phyloP scores from a whole-genome alignment of 2,888 invertebrate genomes.

The Auanema freiburgensis region DNA sequence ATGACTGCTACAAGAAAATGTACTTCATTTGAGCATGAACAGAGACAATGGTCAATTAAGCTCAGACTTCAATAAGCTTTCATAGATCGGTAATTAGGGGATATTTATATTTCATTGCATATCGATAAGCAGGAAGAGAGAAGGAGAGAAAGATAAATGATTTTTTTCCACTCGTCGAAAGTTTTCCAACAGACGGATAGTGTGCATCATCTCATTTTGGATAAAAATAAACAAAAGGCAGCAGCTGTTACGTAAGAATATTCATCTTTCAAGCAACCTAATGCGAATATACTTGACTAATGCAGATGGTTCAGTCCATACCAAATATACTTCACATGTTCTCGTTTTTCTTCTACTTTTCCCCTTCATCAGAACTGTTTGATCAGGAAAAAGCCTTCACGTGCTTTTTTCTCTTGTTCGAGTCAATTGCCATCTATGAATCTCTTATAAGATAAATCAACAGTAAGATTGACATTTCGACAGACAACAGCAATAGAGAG shows the following conservation, averaged over 20 bases:
- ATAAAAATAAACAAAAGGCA: background rate
- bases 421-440: no score
- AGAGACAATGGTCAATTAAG: background rate
- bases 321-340: no score
- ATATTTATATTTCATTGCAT: background rate
- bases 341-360: no score
- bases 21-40: background rate
- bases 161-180: background rate
- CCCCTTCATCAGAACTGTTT: no score
- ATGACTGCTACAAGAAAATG: background rate
- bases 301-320: no score
- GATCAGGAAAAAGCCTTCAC: no score
- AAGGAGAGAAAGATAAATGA: slow-evolving; percentile 4
- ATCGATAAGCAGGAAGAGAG: slow-evolving; percentile 2
- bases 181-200: slow-evolving; percentile 7
- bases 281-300: no score
- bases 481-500: no score
- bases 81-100: background rate
- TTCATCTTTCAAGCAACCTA: no score
- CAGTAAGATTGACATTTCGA: no score
- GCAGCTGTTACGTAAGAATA: background rate
- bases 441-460: no score
- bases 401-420: no score
- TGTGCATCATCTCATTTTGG: slow-evolving; percentile 3
- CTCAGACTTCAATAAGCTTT: slow-evolving; percentile 5